Base-by-base conservation (phyloP, 2,797 vertebrate genomes). In the Sebastes glaucus region DNA sequence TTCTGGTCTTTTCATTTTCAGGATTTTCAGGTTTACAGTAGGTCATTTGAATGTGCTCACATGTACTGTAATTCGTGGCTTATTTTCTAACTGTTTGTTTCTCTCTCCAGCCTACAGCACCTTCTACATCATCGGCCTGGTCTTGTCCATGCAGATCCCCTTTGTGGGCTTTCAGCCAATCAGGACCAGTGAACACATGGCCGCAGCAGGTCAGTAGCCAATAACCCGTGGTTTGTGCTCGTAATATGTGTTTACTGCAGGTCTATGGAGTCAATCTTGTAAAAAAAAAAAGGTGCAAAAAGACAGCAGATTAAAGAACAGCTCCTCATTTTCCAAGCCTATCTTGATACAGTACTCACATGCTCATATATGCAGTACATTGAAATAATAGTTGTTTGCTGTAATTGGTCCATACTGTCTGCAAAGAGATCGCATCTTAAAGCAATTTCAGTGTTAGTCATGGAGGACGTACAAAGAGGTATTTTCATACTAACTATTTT, bases 161-260 rank as follows among this genome's bases (percentile, higher is more conserved):
- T 99, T 99, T 84, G 98, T 99, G 86, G 98, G 98, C 84, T 99
- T 99, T 85, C 98, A 99, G 89, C 98, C 98, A 86, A 99, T 99
- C 93, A 96, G 98, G 92, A 99, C 98, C 86, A 99, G 98, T 80
- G 98, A 99, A 80, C 98, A 99, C 94, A 99, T 98, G 97, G 97
- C 97, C 30, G 97, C 97, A 79, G 97, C 98, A 95, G 97, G 98
- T 98, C 94, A 90, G 91, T 79, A 67, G 25, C 23, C 75, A 71
- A 1, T 32, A 65, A 77, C 30, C 25, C 7, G 25, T 16, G 32
- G 35, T 65, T 23, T 23, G 27, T 28, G 22, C 33, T 30, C 35
- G 5, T 25, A 22, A 38, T 56, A 11, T 52, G 28, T 28, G 23
- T 52, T 22, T 35, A 32, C 38, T 74, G 35, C 60, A 65, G 25